Percentiles rank a stretch among this genome's conserved stretches.
These are phyloP conservation scores for Drosophila dives DNA, from an alignment of 2,888 invertebrate species.

Conservation along the genomic window DNA sequence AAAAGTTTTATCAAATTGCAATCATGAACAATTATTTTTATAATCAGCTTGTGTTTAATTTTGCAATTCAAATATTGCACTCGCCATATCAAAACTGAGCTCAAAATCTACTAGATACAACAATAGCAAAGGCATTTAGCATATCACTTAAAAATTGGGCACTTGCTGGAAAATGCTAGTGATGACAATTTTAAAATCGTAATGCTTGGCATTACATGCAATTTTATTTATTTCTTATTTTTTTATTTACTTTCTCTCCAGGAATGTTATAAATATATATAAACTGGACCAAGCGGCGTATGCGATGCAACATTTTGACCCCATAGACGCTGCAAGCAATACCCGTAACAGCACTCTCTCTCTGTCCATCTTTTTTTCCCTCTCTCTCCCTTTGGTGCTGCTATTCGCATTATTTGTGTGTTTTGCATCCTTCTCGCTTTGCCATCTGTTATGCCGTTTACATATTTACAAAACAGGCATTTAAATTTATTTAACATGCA, in stretches of 20 bases:
- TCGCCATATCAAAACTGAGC: neutral
- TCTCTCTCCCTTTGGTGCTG: neutral
- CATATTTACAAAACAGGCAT: constrained; percentile 81
- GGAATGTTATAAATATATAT: constrained; percentile 21
- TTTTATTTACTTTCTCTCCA: neutral
- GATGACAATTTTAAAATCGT: constrained; percentile 6
- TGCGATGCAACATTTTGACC: constrained; percentile 27
- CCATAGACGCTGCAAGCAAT: constrained; percentile 16
- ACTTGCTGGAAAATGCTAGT: neutral
- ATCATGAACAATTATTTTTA: neutral
- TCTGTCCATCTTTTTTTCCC: neutral
- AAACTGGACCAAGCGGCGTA: constrained; percentile 28
- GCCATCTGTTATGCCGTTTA: constrained; percentile 76
- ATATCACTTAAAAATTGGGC: neutral
- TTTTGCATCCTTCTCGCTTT: constrained; percentile 1
- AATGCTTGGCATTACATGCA: neutral
- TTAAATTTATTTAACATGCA: constrained; percentile 79
- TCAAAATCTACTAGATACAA: neutral
- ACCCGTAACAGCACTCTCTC: neutral
- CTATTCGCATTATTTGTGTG: constrained; percentile 7
- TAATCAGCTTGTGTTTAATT: neutral
- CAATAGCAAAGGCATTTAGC: neutral
- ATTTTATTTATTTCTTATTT: neutral
- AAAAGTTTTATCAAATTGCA: too few relatives aligned
- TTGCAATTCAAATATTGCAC: neutral